Conservation (phyloP, 2,888 invertebrate species). For the Elysia crispata region DNA sequence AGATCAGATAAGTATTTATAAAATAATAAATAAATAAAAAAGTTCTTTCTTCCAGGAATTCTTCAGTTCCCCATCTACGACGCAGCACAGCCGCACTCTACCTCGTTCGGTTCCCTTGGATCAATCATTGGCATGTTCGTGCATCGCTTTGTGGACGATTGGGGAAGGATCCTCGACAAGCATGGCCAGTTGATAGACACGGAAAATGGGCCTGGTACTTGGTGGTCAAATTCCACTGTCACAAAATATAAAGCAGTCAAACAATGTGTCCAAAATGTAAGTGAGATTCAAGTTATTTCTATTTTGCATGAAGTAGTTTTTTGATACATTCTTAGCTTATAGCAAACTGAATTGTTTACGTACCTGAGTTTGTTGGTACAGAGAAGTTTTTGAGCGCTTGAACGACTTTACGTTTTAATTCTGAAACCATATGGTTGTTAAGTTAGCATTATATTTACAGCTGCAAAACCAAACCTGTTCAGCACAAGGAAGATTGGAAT, state of each 20-base stretch:
- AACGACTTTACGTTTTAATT: too few relatives aligned
- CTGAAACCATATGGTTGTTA: too few relatives aligned
- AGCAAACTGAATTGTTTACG: constrained; percentile 58
- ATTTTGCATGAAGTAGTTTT: too few relatives aligned
- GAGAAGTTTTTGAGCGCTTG: too few relatives aligned
- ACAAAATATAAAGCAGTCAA: constrained; percentile 57
- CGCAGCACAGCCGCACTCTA: constrained; percentile 64
- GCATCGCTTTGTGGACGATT: constrained; percentile 65
- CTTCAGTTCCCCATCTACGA: constrained; percentile 72
- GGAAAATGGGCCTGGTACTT: constrained; percentile 49
- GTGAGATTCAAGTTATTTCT: too few relatives aligned
- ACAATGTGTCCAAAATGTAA: constrained; percentile 58
- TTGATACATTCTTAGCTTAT: too few relatives aligned
- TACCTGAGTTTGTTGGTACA: too few relatives aligned
- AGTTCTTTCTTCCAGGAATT: constrained; percentile 59
- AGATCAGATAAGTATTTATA: too few relatives aligned
- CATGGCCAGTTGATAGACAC: constrained; percentile 58
- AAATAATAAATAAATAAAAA: too few relatives aligned
- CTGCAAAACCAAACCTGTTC: too few relatives aligned
- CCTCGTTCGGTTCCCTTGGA: constrained; percentile 72
- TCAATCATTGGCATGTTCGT: constrained; percentile 64
- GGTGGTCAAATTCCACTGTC: constrained; percentile 69
- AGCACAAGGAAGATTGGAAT: too few relatives aligned
- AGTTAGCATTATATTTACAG: too few relatives aligned
- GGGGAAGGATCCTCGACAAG: constrained; percentile 64